Evolutionary conservation across 2,888 invertebrate species (phyloP).

Genomic region (Phaedon cochleariae): DNA sequence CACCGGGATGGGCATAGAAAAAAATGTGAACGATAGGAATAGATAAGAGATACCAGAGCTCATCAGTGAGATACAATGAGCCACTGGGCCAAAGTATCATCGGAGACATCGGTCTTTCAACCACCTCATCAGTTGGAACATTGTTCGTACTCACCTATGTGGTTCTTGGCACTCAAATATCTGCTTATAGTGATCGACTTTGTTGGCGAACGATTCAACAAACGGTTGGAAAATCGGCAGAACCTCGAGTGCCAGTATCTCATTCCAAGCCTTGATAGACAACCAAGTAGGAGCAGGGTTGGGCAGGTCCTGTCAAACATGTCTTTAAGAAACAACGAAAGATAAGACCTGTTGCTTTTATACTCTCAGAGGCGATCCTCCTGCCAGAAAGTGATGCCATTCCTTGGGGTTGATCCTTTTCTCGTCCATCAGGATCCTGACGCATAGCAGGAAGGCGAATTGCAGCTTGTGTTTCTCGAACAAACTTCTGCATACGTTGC

Average conservation of each 20-base stretch:
- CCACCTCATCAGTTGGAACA: too few species aligned
- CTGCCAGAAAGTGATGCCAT: conserved; percentile 81
- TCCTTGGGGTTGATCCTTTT: conserved; percentile 70
- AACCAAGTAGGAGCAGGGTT: conserved; percentile 88
- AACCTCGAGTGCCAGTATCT: conserved; percentile 76
- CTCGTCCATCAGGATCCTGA: conserved; percentile 72
- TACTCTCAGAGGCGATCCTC: conserved; percentile 70
- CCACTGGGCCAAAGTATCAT: too few species aligned
- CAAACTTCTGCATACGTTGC: conserved; percentile 87
- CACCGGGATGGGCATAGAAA: too few species aligned
- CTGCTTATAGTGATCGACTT: conserved; percentile 66
- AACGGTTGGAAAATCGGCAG: conserved; percentile 72
- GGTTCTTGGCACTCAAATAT: conserved; percentile 76
- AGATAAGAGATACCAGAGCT: too few species aligned
- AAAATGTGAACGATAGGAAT: too few species aligned
- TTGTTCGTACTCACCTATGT: conserved; percentile 68
- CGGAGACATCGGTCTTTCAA: too few species aligned
- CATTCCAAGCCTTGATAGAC: conserved; percentile 81
- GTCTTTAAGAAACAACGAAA: background rate
- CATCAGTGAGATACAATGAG: too few species aligned
- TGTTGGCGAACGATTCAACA: conserved; percentile 67
- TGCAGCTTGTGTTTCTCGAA: conserved; percentile 90
- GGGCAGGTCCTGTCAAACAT: conserved; percentile 59
- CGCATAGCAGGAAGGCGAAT: conserved; percentile 80
- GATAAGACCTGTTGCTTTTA: background rate